phyloP scores from a whole-genome alignment of 2,113 vertebrate species.

The Cavia aperea region DNA sequence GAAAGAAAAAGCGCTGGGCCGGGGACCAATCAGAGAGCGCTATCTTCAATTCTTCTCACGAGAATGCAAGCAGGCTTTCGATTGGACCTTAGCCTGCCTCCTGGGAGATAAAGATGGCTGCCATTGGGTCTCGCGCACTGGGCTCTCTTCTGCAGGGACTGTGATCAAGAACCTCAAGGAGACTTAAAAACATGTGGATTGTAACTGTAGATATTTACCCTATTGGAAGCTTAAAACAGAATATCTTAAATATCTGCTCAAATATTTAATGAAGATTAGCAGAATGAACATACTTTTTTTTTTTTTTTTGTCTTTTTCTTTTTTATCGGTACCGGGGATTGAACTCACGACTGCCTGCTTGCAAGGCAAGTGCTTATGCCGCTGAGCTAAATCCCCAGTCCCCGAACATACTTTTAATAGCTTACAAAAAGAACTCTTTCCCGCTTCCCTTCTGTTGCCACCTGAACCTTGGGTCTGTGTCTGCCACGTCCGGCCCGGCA shows the following conservation, averaged over 20 bases:
- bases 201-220: neutral
- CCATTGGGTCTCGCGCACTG: neutral
- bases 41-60: neutral
- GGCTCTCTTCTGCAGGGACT: neutral
- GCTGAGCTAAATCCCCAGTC: no score
- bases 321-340: no score
- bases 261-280: neutral
- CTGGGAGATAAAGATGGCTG: neutral
- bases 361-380: no score
- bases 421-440: neutral
- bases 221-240: neutral
- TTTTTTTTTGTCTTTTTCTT: no score
- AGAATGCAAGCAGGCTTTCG: neutral
- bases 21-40: neutral
- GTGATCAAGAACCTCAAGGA: neutral
- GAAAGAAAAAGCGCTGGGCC: neutral
- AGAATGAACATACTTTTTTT: neutral
- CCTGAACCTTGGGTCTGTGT: neutral
- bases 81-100: neutral
- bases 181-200: neutral
- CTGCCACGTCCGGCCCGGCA: accelerated
- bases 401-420: neutral
- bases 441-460: neutral
- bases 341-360: no score
- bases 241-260: neutral